Evolutionary conservation across 2,888 invertebrate species (phyloP).

Genomic region (Macaria notata): DNA sequence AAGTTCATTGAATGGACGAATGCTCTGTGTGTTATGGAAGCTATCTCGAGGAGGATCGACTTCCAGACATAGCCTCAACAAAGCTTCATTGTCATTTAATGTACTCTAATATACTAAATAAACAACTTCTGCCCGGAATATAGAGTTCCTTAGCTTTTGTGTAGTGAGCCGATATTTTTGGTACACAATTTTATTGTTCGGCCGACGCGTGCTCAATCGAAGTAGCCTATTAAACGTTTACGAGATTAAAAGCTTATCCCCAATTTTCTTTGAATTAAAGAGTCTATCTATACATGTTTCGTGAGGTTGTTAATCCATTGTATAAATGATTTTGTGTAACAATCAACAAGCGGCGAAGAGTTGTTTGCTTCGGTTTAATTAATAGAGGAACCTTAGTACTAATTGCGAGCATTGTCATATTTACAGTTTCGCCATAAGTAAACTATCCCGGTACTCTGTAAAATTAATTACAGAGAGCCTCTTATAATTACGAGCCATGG

Average conservation of each 20-base stretch:
- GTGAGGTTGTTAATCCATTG: background rate
- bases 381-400: constrained; percentile 34
- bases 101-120: constrained; percentile 52
- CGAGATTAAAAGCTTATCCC: constrained; percentile 34
- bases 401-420: constrained; percentile 29
- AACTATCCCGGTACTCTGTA: constrained; percentile 28
- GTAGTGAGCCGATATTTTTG: constrained; percentile 17
- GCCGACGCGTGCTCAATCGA: constrained; percentile 27
- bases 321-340: constrained; percentile 1
- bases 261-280: constrained; percentile 25
- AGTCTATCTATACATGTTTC: constrained; percentile 3
- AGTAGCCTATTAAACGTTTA: constrained; percentile 33
- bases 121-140: constrained; percentile 33
- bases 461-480: constrained; percentile 31
- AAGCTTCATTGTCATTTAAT: constrained; percentile 55
- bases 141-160: constrained; percentile 28
- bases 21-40: constrained; percentile 43
- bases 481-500: constrained; percentile 38
- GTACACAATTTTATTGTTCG: constrained; percentile 29
- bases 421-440: constrained; percentile 35
- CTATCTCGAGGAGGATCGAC: constrained; percentile 52
- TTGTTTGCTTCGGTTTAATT: constrained; percentile 49
- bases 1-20: constrained; percentile 52
- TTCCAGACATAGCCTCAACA: constrained; percentile 45
- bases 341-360: constrained; percentile 21